Evolutionary conservation across 2,797 vertebrate genomes (phyloP), one percentile per base, ranked within the genome.

Genomic region (Chaenodraco wilsoni): DNA sequence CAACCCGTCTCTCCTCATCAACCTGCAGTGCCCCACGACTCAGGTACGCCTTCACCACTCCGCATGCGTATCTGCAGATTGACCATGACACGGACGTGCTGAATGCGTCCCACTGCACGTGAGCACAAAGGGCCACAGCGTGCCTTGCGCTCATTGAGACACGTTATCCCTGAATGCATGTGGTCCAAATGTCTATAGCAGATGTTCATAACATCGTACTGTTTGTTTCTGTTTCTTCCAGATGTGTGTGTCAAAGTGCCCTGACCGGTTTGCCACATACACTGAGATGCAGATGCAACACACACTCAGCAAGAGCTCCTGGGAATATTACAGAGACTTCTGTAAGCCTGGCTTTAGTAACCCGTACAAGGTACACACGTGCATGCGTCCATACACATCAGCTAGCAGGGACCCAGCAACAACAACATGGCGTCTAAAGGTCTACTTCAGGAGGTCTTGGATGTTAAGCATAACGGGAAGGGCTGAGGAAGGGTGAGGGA

Each of bases 171-270:
- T 27, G 3, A 5, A 27, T 27, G 27, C 27, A 27, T 55, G 13
- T 57, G 31, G 43, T 27, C 21, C 11, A 19, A 37, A 21, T 27
- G 14, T 23, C n/a, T 11, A n/a, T 0, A 23, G 5, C 37, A 19
- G 27, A 11, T 46, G 13, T 14, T 11, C 8, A 51, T 48, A 2
- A 31, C 44, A 3, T 49, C 37, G n/a, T 15, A 11, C 6, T 60
- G 14, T 64, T 2, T 46, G 13, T 57, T 3, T 2, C 0, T 12
- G 27, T 31, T 62, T 58, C 52, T 21, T 84, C 44, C 88, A 98
- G 97, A 94, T 97, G 88, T 98, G 97, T 84, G 96, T 98, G 69
- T 95, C 96, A 41, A 94, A 93, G 88, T 98, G 96, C 84, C 97
- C 97, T 27, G 95, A 97, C 87, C 95, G 84, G 80, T 97, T 97